phyloP scores from a whole-genome alignment of 2,888 invertebrate genomes.

The Machimus atricapillus region DNA sequence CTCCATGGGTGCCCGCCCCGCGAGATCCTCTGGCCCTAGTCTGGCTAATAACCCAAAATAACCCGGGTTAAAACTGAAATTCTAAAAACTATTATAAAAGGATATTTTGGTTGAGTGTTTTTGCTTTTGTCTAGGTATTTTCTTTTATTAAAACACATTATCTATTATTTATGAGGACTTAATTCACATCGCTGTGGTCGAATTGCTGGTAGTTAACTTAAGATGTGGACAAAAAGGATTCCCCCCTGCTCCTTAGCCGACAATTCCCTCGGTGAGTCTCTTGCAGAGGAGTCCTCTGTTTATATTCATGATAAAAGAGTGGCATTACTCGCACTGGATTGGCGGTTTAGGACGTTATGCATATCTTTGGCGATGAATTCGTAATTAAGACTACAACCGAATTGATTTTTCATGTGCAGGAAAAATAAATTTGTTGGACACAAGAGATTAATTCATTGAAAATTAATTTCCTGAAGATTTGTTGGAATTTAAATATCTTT shows the following conservation, averaged over 20 bases:
- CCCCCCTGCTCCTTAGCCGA: background rate
- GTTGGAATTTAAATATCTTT: background rate
- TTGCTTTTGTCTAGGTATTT: no score
- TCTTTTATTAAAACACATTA: no score
- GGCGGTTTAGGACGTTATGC: background rate
- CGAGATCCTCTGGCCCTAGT: background rate
- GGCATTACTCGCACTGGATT: background rate
- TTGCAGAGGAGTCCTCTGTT: background rate
- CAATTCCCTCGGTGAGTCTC: background rate
- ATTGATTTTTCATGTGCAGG: background rate
- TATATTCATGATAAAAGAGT: conserved; percentile 24
- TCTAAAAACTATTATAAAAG: no score
- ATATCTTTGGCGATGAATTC: background rate
- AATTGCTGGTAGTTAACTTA: conserved; percentile 18
- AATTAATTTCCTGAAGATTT: background rate
- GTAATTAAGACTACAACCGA: background rate
- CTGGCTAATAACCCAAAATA: background rate
- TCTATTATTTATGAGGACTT: conserved; percentile 36
- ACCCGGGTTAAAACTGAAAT: no score
- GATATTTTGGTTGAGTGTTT: no score
- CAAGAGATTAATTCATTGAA: background rate
- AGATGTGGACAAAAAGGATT: conserved; percentile 24
- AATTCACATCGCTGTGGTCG: conserved; percentile 29
- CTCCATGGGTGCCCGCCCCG: background rate
- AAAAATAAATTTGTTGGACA: background rate